Percentiles rank a stretch among this genome's conserved stretches.
These are phyloP conservation scores for Helicoverpa zea DNA, from an alignment of 1,140 invertebrate species.

Conservation along the genomic window DNA sequence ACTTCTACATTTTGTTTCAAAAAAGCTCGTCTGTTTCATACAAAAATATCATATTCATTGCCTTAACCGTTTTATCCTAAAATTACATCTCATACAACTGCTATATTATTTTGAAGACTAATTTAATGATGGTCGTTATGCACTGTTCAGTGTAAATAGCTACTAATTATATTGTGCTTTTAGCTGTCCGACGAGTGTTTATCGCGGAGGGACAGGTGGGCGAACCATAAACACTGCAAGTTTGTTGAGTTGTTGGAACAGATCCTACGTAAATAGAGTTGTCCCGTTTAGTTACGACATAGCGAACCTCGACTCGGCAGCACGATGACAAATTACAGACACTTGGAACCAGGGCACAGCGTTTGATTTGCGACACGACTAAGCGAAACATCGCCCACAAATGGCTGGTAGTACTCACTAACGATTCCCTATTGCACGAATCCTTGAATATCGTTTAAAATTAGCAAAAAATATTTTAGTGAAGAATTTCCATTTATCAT, in stretches of 20 bases:
- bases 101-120: conserved; percentile 8
- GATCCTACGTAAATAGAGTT: conserved; percentile 66
- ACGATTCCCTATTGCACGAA: background rate
- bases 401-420: background rate
- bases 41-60: conserved; percentile 24
- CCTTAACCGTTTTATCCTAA: conserved; percentile 4
- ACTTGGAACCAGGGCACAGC: conserved; percentile 17
- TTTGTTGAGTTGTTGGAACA: conserved; percentile 55
- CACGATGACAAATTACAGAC: conserved; percentile 39
- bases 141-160: conserved; percentile 12
- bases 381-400: conserved; percentile 2
- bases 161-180: conserved; percentile 34
- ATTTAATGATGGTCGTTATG: conserved; percentile 10
- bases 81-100: background rate
- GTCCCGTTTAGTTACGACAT: conserved; percentile 48
- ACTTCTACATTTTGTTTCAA: conserved; percentile 24
- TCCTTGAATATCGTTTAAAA: conserved; percentile 12
- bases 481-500: conserved; percentile 1
- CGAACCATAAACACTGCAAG: conserved; percentile 56
- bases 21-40: conserved; percentile 10
- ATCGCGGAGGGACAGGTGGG: conserved; percentile 50
- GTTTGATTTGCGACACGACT: conserved; percentile 31
- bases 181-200: conserved; percentile 27
- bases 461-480: conserved; percentile 20
- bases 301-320: conserved; percentile 19